phyloP scores from a whole-genome alignment of 2,888 invertebrate genomes.

The Plebejus argus region DNA sequence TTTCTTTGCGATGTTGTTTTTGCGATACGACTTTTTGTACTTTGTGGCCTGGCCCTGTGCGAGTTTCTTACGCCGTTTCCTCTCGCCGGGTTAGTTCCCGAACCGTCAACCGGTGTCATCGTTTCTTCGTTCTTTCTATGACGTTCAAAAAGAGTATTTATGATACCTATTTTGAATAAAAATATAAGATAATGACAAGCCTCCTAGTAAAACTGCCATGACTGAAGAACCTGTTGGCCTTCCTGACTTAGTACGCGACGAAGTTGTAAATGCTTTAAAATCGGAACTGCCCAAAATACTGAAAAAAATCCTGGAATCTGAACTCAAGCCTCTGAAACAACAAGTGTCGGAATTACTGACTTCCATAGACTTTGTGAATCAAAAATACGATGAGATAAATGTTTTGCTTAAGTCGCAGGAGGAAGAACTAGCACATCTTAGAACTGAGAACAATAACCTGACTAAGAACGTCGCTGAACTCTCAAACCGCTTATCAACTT shows the following conservation, averaged over 20 bases:
- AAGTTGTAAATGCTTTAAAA: not conserved
- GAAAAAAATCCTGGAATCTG: not conserved
- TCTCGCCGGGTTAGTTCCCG: too few relatives aligned
- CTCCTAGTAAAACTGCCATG: too few relatives aligned
- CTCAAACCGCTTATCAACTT: not conserved
- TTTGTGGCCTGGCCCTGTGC: too few relatives aligned
- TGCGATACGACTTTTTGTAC: too few relatives aligned
- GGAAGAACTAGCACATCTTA: not conserved
- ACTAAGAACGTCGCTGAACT: not conserved
- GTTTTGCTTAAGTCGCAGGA: not conserved
- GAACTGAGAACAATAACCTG: not conserved
- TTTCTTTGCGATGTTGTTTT: too few relatives aligned
- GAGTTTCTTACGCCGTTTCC: too few relatives aligned
- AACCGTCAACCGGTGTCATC: too few relatives aligned
- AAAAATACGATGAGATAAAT: slow-evolving; percentile 22
- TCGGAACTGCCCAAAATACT: slow-evolving; percentile 15
- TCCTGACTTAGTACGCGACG: not conserved
- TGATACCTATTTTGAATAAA: too few relatives aligned
- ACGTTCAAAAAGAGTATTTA: too few relatives aligned
- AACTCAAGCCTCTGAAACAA: not conserved
- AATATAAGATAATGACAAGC: too few relatives aligned
- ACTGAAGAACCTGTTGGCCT: too few relatives aligned
- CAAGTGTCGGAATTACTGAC: not conserved
- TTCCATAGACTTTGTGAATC: not conserved
- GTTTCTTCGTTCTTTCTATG: too few relatives aligned